Conservation (phyloP, 2,888 invertebrate genomes). For the Marasmarcha lunaedactyla region DNA sequence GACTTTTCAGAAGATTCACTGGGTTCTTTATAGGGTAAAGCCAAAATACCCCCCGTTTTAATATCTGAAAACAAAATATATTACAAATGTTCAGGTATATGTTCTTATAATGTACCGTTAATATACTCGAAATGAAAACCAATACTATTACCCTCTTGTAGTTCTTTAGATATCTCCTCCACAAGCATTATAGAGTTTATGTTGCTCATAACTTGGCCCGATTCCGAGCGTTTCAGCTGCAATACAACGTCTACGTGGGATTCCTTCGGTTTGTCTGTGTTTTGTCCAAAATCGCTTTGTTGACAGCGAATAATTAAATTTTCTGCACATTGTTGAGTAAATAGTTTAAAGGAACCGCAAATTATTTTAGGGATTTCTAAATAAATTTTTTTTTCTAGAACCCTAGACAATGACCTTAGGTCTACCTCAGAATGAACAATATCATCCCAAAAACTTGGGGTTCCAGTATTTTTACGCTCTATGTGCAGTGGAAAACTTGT, state of each 20-base stretch:
- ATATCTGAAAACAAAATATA: no score
- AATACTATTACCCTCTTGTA: background rate
- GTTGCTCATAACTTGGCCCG: slow-evolving; percentile 37
- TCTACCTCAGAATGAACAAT: slow-evolving; percentile 52
- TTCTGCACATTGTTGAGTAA: slow-evolving; percentile 33
- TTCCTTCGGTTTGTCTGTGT: slow-evolving; percentile 17
- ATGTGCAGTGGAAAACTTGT: slow-evolving; percentile 41
- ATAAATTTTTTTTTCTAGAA: slow-evolving; percentile 47
- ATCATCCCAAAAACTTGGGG: slow-evolving; percentile 36
- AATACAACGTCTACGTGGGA: slow-evolving; percentile 40
- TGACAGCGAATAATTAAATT: slow-evolving; percentile 42
- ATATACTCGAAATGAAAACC: background rate
- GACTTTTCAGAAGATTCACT: no score
- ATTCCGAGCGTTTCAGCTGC: slow-evolving; percentile 33
- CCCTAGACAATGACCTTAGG: slow-evolving; percentile 41
- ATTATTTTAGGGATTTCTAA: slow-evolving; percentile 47
- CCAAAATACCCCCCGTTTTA: no score
- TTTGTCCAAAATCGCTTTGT: slow-evolving; percentile 12
- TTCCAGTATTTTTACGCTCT: slow-evolving; percentile 27
- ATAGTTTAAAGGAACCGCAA: slow-evolving; percentile 35
- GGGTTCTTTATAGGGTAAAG: no score
- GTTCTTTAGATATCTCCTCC: slow-evolving; percentile 21
- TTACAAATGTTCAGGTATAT: background rate
- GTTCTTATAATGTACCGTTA: background rate
- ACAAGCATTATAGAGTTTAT: slow-evolving; percentile 44